These are phyloP conservation scores for Peromyscus attwateri DNA, from an alignment of 2,797 vertebrate genomes.

Conservation along the genomic window DNA sequence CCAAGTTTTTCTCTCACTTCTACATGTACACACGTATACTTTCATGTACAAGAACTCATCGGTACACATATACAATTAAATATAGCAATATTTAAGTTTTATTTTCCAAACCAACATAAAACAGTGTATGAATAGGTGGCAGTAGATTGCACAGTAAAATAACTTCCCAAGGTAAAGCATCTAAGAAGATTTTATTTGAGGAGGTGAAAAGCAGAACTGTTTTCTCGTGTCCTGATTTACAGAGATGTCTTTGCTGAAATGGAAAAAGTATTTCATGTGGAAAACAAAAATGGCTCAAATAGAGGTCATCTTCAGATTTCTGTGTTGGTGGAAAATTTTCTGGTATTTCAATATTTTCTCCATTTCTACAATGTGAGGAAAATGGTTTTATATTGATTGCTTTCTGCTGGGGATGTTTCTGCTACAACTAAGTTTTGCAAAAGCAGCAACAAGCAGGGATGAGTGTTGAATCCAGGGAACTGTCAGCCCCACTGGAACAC, in stretches of 20 bases:
- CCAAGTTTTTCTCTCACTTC: not conserved
- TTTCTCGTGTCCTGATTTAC: not conserved
- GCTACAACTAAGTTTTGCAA: not conserved
- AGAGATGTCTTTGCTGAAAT: not conserved
- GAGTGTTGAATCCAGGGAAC: not conserved
- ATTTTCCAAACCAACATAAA: not conserved
- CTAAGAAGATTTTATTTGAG: not conserved
- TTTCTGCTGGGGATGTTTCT: not conserved
- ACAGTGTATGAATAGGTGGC: not conserved
- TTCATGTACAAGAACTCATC: not conserved
- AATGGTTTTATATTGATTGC: not conserved
- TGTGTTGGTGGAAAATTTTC: not conserved
- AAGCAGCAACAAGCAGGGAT: not conserved
- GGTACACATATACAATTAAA: not conserved
- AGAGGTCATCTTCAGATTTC: not conserved
- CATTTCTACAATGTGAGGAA: slow-evolving; percentile 18
- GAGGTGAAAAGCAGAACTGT: not conserved
- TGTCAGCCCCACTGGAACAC: not conserved
- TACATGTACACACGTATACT: not conserved
- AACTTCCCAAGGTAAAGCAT: not conserved
- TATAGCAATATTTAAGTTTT: not conserved
- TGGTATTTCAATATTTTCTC: slow-evolving; percentile 32
- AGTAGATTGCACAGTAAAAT: not conserved
- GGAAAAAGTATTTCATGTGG: not conserved
- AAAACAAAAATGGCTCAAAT: not conserved